Base-by-base conservation (phyloP, 2,797 vertebrate genomes). In the Amazonetta brasiliensis region DNA sequence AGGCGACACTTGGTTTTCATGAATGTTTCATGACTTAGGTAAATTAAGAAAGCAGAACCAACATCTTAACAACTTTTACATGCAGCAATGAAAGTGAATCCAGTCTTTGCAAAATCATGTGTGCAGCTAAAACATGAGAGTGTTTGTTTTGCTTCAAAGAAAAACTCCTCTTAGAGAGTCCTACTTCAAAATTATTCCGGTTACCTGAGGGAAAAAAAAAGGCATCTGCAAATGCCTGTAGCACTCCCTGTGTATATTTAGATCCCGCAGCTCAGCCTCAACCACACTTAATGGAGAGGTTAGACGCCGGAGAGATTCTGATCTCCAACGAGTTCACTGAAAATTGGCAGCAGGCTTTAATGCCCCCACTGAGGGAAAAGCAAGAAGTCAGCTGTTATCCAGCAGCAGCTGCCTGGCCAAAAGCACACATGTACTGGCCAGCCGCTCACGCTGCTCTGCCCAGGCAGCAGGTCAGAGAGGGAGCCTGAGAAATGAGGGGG, bases 401-500 rank as follows among this genome's bases (percentile, higher is more conserved):
- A 68, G 92, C 86, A 94, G 92, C 94, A 93, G 94, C 92, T 95
- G 95, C 92, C 84, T 87, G 96, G 93, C 95, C 94, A 74, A 14
- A 73, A 94, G 90, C 71, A 89, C 92, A 62, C 64, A 79, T 12
- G 68, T 62, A 75, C 80, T 28, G 80, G 67, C 94, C 92, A 88
- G 87, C 56, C 17, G 6, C 90, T 58, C 84, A 79, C 87, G 3
- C 31, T 22, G 86, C 89, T 92, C 94, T 83, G 92, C 92, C 94
- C 86, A 77, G 31, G 90, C 95, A 87, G 86, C 48, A 37, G 94
- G 95, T 97, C 96, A 97, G 54, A 83, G 60, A 86, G 7, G 11
- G 93, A 90, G 95, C 94, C 96, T 97, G 96, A 92, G 96, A 97
- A 97, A 93, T 80, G 96, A 95, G 96, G 96, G 96, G 95, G 96